Percentiles rank a stretch among this genome's conserved stretches.
Evolutionary conservation across 2,113 vertebrate genomes (phyloP).

Genomic region (Antidorcas marsupialis): DNA sequence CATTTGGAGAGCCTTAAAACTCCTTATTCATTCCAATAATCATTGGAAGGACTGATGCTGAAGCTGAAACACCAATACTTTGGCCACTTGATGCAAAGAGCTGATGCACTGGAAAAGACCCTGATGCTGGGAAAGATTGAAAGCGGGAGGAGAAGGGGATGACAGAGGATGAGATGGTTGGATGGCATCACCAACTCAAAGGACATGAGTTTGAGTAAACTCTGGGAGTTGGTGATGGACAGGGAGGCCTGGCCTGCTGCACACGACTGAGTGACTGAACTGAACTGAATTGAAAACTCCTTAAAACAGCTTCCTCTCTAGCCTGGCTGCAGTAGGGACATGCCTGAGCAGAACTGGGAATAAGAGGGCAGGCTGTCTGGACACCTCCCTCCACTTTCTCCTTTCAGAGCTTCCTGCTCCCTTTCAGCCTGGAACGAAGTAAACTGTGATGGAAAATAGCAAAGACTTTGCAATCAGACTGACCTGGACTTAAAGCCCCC

Average conservation of each 20-base stretch:
- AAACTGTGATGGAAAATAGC: not conserved
- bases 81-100: not conserved
- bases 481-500: not conserved
- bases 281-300: not conserved
- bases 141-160: accelerated
- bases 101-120: not conserved
- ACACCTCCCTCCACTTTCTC: no score
- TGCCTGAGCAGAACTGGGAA: not conserved
- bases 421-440: not conserved
- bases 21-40: not conserved
- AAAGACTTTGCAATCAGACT: not conserved
- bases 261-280: not conserved
- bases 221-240: not conserved
- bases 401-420: not conserved
- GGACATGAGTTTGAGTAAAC: not conserved
- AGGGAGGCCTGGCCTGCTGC: not conserved
- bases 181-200: not conserved
- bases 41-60: not conserved
- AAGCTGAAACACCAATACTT: not conserved
- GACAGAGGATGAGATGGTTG: not conserved
- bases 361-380: not conserved
- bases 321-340: accelerated
- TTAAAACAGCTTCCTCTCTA: not conserved
- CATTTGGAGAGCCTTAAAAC: not conserved
- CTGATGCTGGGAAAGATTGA: not conserved